A percentile compares a stretch with the other conserved stretches of the same genome.
These are phyloP conservation scores for Stramonita haemastoma DNA, from an alignment of 2,888 invertebrate species.

Conservation along the genomic window DNA sequence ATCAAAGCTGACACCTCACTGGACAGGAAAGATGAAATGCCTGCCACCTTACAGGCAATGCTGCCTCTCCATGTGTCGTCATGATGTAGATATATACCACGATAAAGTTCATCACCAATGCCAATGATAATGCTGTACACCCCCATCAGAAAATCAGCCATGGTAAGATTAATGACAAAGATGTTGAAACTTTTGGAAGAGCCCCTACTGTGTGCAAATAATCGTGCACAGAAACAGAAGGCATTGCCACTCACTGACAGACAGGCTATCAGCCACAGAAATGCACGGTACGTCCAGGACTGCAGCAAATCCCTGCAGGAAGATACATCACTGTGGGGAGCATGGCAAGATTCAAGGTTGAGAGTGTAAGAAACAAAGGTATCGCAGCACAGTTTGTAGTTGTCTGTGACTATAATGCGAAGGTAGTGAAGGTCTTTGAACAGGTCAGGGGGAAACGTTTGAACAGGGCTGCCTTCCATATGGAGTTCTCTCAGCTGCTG, in stretches of 20 bases:
- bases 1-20: slow-evolving; percentile 16
- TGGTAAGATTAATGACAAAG: neutral
- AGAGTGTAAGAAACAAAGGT: neutral
- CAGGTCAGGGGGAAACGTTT: neutral
- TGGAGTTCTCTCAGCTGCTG: neutral
- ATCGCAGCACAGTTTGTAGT: neutral
- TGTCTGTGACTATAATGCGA: neutral
- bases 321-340: neutral
- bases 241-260: neutral
- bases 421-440: neutral
- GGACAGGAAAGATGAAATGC: slow-evolving; percentile 2
- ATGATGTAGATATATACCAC: neutral
- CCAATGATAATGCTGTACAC: neutral
- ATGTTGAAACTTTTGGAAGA: neutral
- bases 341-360: neutral
- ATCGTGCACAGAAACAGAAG: neutral
- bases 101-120: neutral
- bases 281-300: neutral
- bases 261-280: neutral
- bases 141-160: slow-evolving; percentile 12
- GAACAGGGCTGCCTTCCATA: neutral
- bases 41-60: neutral
- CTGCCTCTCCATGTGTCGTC: slow-evolving; percentile 6
- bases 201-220: neutral
- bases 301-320: neutral